Evolutionary conservation across 2,888 invertebrate species (phyloP), one percentile per base, ranked within the genome.

Genomic region (Agrypnus murinus): DNA sequence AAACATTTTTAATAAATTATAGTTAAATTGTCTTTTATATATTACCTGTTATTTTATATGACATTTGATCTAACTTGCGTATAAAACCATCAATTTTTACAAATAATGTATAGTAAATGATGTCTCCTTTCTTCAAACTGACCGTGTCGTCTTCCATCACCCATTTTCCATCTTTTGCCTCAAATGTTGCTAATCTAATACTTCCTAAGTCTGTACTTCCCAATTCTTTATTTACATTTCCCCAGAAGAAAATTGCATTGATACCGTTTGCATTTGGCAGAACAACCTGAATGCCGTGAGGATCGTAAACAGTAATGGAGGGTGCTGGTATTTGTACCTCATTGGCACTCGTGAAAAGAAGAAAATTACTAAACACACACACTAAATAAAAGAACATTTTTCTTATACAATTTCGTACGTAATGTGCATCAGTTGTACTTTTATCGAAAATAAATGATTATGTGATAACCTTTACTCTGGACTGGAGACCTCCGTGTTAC

Each of bases 71-170:
- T n/a, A 38, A 7, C 12, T 38, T 38, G 7, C 7, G 38, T 8
- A 12, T 38, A 8, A 38, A 4, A 2, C 38, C 38, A 15, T 46
- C 12, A 1, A 9, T 53, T 32, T 14, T 53, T 3, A 53, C n/a
- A 34, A 32, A 34, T 12, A 53, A 5, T 1, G 34, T 53, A 12
- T 77, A 84, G 69, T 83, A 77, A 55, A 84, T 73, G 14, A 71
- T 74, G 75, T 84, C 83, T 1, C 82, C 82, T n/a, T 64, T 57
- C 10, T 75, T 73, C 34, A 84, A 68, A 25, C 62, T 73, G 1
- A 75, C 59, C 9, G 60, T 64, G 4, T 62, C 65, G 62, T 83
- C 78, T 58, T 77, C 77, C 73, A 79, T 82, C 15, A 80, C 75
- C 82, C 82, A 83, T 48, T 17, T n/a, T 5, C 67, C 65, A 9